Evolutionary conservation across 2,797 vertebrate genomes (phyloP).

Genomic region (Phalloptychus januarius): DNA sequence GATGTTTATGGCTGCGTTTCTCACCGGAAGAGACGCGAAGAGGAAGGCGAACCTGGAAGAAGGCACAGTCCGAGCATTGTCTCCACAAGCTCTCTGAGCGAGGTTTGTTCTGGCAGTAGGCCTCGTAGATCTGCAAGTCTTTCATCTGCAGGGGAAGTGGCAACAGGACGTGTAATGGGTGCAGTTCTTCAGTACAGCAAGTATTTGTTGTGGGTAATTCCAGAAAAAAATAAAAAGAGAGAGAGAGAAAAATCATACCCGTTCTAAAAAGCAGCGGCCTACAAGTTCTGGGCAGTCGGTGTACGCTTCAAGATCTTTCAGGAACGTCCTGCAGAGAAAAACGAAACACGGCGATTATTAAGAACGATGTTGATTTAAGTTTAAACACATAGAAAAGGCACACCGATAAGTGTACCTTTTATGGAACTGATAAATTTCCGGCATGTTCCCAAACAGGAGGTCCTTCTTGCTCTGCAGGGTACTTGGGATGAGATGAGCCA

Average conservation of each 20-base stretch:
- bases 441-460: constrained; percentile 96
- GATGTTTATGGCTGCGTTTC: neutral
- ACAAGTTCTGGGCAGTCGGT: constrained; percentile 92
- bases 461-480: constrained; percentile 91
- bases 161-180: neutral
- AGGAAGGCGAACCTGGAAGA: constrained; percentile 89
- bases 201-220: neutral
- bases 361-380: too few relatives aligned
- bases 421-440: constrained; percentile 96
- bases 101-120: constrained; percentile 98
- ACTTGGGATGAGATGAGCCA: constrained; percentile 88
- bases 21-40: neutral
- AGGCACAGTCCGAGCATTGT: constrained; percentile 93
- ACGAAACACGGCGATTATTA: neutral
- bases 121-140: constrained; percentile 97
- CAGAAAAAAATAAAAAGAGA: neutral
- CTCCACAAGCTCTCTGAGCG: constrained; percentile 97
- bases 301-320: constrained; percentile 92
- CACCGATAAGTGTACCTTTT: constrained; percentile 83
- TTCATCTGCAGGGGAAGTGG: constrained; percentile 83
- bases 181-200: neutral
- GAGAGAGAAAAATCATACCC: constrained; percentile 74
- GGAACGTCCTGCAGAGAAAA: constrained; percentile 85
- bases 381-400: neutral
- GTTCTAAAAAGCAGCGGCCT: constrained; percentile 93